phyloP scores from a whole-genome alignment of 37 sponge, comb jelly and placozoan genomes.

The Spongilla lacustris region DNA sequence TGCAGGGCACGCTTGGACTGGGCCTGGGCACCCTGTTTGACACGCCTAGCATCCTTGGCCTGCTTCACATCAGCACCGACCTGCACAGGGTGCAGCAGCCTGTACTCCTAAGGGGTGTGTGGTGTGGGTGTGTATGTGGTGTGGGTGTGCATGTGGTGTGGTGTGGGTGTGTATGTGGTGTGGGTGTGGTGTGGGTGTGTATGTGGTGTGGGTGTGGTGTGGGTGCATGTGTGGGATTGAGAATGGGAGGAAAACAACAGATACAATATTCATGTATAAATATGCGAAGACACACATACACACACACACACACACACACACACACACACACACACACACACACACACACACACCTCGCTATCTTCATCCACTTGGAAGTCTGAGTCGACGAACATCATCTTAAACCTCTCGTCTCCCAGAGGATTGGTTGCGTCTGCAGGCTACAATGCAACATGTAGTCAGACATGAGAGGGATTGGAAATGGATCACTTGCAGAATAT shows the following conservation, averaged over 20 bases:
- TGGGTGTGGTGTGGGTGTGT: background rate
- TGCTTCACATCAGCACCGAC: constrained; percentile 56
- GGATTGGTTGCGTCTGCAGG: constrained; percentile 51
- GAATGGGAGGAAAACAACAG: background rate
- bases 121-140: no score
- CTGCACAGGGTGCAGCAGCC: constrained; percentile 83
- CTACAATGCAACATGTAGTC: no score
- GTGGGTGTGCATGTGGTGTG: background rate
- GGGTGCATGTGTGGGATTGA: no score
- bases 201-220: no score
- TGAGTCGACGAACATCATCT: constrained; percentile 80
- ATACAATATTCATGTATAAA: no score
- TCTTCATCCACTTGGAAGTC: constrained; percentile 91
- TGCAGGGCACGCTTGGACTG: constrained; percentile 30
- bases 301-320: constrained; percentile 8
- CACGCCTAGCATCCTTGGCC: constrained; percentile 40
- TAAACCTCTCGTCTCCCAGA: constrained; percentile 86
- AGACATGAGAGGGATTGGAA: no score
- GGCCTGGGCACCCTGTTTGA: constrained; percentile 11
- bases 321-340: constrained; percentile 24
- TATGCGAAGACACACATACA: background rate
- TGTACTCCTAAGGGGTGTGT: constrained; percentile 56
- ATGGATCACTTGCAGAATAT: no score
- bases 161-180: background rate
- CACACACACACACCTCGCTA: constrained; percentile 68